Percentiles rank a stretch among this genome's conserved stretches.
Evolutionary conservation across 2,797 vertebrate species (phyloP).

Genomic region (Champsocephalus gunnari): DNA sequence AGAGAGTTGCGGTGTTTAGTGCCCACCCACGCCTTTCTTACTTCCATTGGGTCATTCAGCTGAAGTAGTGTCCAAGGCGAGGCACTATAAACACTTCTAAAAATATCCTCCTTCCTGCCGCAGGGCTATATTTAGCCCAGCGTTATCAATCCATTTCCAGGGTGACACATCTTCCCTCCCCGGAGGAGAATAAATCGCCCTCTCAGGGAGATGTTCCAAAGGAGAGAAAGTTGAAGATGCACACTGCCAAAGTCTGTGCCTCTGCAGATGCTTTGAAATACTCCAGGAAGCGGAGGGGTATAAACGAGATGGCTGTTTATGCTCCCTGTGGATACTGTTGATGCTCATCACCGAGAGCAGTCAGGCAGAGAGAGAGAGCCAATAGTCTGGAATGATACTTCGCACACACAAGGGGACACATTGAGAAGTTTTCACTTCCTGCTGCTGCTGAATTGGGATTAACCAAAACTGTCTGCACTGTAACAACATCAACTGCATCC

Average conservation of each 20-base stretch:
- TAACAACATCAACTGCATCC: conserved; percentile 34
- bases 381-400: conserved; percentile 57
- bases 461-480: conserved; percentile 48
- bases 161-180: conserved; percentile 77
- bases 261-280: conserved; percentile 32
- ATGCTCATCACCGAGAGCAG: conserved; percentile 52
- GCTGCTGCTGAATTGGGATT: conserved; percentile 56
- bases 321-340: conserved; percentile 52
- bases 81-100: conserved; percentile 81
- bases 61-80: conserved; percentile 61
- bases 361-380: conserved; percentile 53
- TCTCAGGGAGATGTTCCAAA: conserved; percentile 61
- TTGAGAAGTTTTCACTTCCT: conserved; percentile 66
- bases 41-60: conserved; percentile 68
- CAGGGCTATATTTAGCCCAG: conserved; percentile 83
- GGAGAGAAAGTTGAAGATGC: conserved; percentile 48
- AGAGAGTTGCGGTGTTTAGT: conserved; percentile 41
- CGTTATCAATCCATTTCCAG: conserved; percentile 82
- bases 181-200: conserved; percentile 71
- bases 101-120: conserved; percentile 83
- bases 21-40: background rate
- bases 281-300: conserved; percentile 36
- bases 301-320: conserved; percentile 47
- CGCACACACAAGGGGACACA: conserved; percentile 65
- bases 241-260: conserved; percentile 42